A percentile compares a stretch with the other conserved stretches of the same genome.
Conservation (phyloP, 2,113 vertebrate genomes). For the Heterotis niloticus region DNA sequence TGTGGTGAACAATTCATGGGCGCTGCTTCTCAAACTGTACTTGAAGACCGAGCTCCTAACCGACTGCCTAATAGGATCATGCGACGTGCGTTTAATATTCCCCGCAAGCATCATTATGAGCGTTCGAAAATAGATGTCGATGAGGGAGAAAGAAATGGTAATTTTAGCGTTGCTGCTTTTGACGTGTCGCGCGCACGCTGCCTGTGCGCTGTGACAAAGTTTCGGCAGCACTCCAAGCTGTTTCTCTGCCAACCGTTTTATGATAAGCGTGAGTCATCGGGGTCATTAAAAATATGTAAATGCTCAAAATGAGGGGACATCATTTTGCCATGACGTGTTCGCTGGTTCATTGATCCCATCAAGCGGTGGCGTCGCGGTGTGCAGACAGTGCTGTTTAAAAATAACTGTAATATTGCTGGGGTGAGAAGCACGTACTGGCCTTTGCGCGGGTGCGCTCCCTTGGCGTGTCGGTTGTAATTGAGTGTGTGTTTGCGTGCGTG, state of each 20-base stretch:
- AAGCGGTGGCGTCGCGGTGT: not conserved
- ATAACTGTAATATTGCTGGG: slow-evolving; percentile 35
- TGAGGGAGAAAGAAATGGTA: not conserved
- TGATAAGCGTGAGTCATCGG: slow-evolving; percentile 34
- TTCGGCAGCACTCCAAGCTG: slow-evolving; percentile 20
- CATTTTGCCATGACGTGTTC: slow-evolving; percentile 32
- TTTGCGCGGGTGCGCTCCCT: not conserved
- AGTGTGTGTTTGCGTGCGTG: slow-evolving; percentile 23
- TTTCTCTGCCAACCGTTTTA: slow-evolving; percentile 28
- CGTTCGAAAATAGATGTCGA: slow-evolving; percentile 7
- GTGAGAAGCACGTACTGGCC: not conserved
- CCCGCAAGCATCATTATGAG: slow-evolving; percentile 27
- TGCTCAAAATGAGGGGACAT: slow-evolving; percentile 7
- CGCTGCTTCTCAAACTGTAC: not conserved
- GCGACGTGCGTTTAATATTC: slow-evolving; percentile 29
- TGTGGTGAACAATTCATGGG: no score
- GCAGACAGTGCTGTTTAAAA: not conserved
- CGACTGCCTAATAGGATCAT: slow-evolving; percentile 33
- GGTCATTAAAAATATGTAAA: slow-evolving; percentile 39
- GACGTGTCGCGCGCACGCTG: slow-evolving; percentile 7
- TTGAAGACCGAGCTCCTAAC: not conserved
- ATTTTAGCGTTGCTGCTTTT: slow-evolving; percentile 26
- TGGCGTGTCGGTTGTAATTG: slow-evolving; percentile 18
- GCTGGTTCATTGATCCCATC: slow-evolving; percentile 28
- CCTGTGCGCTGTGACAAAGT: slow-evolving; percentile 3